These are phyloP conservation scores for Yponomeuta plumbellus DNA, from an alignment of 2,888 invertebrate genomes.

Conservation along the genomic window DNA sequence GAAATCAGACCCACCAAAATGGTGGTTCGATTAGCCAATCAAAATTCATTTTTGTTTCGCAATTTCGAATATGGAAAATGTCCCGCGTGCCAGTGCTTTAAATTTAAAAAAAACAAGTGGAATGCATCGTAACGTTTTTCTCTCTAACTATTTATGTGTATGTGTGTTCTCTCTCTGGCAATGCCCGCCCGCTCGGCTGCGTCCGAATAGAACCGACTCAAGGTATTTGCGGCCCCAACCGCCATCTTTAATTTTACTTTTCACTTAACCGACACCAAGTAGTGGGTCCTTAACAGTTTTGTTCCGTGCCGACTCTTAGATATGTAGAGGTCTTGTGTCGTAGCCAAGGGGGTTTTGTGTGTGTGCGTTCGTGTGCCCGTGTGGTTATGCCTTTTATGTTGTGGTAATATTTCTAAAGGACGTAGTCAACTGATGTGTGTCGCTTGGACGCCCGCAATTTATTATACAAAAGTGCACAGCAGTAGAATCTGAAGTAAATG, in stretches of 20 bases:
- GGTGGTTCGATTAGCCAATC: too few species aligned
- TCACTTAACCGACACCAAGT: conserved; percentile 39
- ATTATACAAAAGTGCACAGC: too few species aligned
- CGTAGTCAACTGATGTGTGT: not conserved
- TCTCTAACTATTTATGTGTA: conserved; percentile 79
- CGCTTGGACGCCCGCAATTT: too few species aligned
- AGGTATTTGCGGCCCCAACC: conserved; percentile 51
- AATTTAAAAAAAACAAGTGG: conserved; percentile 22
- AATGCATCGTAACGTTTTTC: conserved; percentile 69
- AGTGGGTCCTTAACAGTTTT: conserved; percentile 50
- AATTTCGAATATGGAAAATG: too few species aligned
- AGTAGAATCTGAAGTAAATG: too few species aligned
- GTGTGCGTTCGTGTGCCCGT: conserved; percentile 31
- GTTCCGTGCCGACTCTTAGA: conserved; percentile 52
- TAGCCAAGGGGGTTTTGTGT: conserved; percentile 75
- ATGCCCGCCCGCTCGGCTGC: conserved; percentile 79
- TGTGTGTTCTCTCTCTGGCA: conserved; percentile 84
- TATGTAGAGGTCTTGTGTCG: conserved; percentile 70
- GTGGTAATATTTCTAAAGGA: not conserved
- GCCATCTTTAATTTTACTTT: conserved; percentile 30
- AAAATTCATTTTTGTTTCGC: too few species aligned
- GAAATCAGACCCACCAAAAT: too few species aligned
- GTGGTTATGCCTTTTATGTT: not conserved
- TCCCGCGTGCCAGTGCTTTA: too few species aligned
- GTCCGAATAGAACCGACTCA: conserved; percentile 78